These are phyloP conservation scores for Plagodis dolabraria DNA, from an alignment of 2,888 invertebrate genomes.

Conservation along the genomic window DNA sequence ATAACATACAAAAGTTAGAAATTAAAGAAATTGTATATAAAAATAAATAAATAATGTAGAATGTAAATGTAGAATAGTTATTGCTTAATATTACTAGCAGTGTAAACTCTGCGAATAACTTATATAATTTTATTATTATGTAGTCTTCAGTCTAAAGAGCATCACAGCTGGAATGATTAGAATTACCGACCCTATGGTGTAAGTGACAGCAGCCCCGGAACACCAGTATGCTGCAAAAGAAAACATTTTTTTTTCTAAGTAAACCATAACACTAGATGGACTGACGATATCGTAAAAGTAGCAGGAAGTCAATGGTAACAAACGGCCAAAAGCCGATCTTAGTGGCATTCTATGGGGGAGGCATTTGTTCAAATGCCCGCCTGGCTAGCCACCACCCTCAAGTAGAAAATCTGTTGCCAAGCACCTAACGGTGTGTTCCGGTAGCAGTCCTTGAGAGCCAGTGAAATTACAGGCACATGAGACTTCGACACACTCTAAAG, in stretches of 20 bases:
- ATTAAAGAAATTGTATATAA: slow-evolving; percentile 36
- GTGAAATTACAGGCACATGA: no score
- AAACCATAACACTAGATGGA: no score
- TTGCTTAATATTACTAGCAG: slow-evolving; percentile 39
- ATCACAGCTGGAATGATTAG: slow-evolving; percentile 91
- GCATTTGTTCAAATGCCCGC: no score
- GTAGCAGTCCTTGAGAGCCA: no score
- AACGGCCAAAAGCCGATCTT: no score
- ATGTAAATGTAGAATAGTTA: slow-evolving; percentile 42
- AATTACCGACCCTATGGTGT: slow-evolving; percentile 90
- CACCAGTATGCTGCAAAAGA: slow-evolving; percentile 93
- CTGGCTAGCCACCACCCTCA: no score
- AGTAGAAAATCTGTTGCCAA: no score
- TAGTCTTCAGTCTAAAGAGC: slow-evolving; percentile 80
- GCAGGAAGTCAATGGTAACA: no score
- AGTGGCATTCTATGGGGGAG: no score
- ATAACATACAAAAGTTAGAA: slow-evolving; percentile 22
- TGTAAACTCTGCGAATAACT: slow-evolving; percentile 37
- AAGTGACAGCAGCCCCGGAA: slow-evolving; percentile 92
- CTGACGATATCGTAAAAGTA: no score
- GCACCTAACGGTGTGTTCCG: no score
- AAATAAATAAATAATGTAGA: slow-evolving; percentile 44
- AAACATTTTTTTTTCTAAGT: slow-evolving; percentile 15
- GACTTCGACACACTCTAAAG: no score
- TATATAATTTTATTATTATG: slow-evolving; percentile 34